Conservation (phyloP, 2,113 vertebrate genomes). For the Hymenochirus boettgeri region DNA sequence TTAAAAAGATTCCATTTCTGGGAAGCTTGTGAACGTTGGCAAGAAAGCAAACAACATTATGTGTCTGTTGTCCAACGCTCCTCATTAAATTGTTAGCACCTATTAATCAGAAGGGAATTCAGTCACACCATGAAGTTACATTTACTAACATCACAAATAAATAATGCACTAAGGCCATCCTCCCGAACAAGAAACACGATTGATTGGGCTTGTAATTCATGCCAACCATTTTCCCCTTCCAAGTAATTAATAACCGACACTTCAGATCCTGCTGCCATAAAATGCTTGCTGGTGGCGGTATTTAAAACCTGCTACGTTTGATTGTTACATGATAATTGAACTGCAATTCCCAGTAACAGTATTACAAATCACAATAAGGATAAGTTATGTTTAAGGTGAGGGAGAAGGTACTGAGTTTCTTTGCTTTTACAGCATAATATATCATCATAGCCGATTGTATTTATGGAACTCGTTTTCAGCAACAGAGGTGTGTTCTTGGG, state of each 20-base stretch:
- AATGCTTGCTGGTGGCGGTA: slow-evolving; percentile 4
- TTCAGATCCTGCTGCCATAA: slow-evolving; percentile 29
- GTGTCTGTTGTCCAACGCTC: slow-evolving; percentile 9
- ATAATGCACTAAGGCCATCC: slow-evolving; percentile 32
- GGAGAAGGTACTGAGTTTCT: slow-evolving; percentile 4
- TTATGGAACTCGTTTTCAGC: no score
- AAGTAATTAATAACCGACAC: slow-evolving; percentile 22
- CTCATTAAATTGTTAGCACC: slow-evolving; percentile 26
- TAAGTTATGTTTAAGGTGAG: slow-evolving; percentile 24
- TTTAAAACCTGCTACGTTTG: slow-evolving; percentile 15
- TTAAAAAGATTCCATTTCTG: neutral
- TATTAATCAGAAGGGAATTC: slow-evolving; percentile 21
- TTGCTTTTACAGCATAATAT: slow-evolving; percentile 25
- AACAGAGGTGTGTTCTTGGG: no score
- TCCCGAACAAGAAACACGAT: slow-evolving; percentile 21
- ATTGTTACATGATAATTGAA: slow-evolving; percentile 34
- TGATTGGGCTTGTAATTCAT: slow-evolving; percentile 26
- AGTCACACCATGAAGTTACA: slow-evolving; percentile 26
- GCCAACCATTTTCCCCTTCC: neutral
- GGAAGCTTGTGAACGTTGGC: neutral
- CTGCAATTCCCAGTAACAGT: slow-evolving; percentile 27
- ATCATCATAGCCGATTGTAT: no score
- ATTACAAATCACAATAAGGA: slow-evolving; percentile 34
- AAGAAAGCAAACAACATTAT: neutral
- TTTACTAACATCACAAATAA: slow-evolving; percentile 24